These are phyloP conservation scores for Steinernema hermaphroditum DNA, from an alignment of 2,888 invertebrate species.

Conservation along the genomic window DNA sequence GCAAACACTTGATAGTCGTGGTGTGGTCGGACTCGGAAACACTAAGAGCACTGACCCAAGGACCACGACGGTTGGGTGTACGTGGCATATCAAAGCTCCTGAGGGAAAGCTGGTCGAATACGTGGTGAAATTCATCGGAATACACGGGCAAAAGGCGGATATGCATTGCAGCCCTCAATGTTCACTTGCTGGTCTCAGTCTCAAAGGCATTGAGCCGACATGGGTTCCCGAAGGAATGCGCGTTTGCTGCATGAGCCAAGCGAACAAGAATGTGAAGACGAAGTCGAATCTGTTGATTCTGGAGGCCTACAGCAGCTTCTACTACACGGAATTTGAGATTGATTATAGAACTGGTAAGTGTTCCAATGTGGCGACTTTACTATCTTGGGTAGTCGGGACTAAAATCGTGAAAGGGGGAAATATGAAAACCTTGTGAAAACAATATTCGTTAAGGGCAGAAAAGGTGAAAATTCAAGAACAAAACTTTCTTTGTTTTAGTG, in stretches of 20 bases:
- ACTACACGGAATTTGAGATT: neutral
- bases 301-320: neutral
- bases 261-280: neutral
- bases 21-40: neutral
- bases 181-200: neutral
- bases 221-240: neutral
- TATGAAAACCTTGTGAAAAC: too few species aligned
- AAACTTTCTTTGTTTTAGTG: too few species aligned
- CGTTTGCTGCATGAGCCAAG: neutral
- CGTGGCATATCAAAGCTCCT: neutral
- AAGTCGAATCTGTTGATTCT: neutral
- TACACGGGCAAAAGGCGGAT: neutral
- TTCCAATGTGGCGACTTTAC: too few species aligned
- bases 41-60: neutral
- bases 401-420: too few species aligned
- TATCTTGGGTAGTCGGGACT: too few species aligned
- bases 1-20: neutral
- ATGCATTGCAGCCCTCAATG: neutral
- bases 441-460: too few species aligned
- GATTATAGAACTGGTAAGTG: neutral
- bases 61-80: neutral
- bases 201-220: neutral
- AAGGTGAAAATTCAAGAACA: too few species aligned
- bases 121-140: neutral
- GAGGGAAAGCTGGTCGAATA: neutral